Percentiles rank a stretch among this genome's conserved stretches.
Evolutionary conservation across 1,140 invertebrate species (phyloP).

Genomic region (Vanessa tameamea): DNA sequence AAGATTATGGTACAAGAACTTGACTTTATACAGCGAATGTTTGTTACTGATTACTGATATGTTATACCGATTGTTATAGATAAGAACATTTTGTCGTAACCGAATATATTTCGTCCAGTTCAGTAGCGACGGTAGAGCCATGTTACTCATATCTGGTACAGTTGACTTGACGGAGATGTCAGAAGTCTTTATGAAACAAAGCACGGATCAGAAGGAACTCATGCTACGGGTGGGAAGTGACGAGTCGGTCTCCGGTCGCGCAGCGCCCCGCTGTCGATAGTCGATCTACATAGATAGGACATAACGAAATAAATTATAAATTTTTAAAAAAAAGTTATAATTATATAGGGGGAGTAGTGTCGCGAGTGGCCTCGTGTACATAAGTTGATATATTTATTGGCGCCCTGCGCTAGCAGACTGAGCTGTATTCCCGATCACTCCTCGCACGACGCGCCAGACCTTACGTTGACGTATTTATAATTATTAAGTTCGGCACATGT

Average conservation of each 20-base stretch:
- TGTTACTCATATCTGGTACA: slow-evolving; percentile 26
- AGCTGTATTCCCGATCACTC: slow-evolving; percentile 52
- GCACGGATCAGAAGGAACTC: slow-evolving; percentile 4
- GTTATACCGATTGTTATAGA: slow-evolving; percentile 30
- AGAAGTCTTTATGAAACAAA: slow-evolving; percentile 19
- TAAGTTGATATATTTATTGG: slow-evolving; percentile 79
- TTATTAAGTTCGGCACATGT: slow-evolving; percentile 77
- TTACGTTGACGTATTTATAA: slow-evolving; percentile 66
- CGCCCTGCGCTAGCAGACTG: slow-evolving; percentile 63
- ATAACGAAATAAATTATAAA: slow-evolving; percentile 79
- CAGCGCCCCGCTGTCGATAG: slow-evolving; percentile 24
- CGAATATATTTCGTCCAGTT: slow-evolving; percentile 26
- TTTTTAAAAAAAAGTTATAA: slow-evolving; percentile 71
- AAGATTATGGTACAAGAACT: slow-evolving; percentile 38
- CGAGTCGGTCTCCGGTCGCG: slow-evolving; percentile 21
- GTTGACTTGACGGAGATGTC: slow-evolving; percentile 29
- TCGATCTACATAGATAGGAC: slow-evolving; percentile 72
- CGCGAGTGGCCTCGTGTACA: slow-evolving; percentile 72
- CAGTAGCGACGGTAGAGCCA: slow-evolving; percentile 22
- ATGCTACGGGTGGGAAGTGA: slow-evolving; percentile 28
- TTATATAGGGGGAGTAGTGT: slow-evolving; percentile 62
- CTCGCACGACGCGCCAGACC: slow-evolving; percentile 61
- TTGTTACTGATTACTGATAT: slow-evolving; percentile 27
- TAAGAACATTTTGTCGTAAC: slow-evolving; percentile 16
- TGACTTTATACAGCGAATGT: slow-evolving; percentile 41